Percentiles rank a stretch among this genome's conserved stretches.
phyloP scores from a whole-genome alignment of 2,888 invertebrate species.

The Euphydryas editha region DNA sequence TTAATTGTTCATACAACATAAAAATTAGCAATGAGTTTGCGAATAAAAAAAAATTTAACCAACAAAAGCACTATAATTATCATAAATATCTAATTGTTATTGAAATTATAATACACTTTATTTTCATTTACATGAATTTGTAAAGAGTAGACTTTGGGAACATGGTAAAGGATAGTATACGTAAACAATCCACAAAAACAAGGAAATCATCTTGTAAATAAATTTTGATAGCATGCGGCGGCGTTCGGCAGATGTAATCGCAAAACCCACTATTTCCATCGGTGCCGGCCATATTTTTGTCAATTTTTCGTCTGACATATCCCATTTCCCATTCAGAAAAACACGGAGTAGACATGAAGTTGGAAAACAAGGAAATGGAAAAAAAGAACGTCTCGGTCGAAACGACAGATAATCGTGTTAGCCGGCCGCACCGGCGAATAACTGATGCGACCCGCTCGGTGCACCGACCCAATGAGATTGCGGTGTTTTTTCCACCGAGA shows the following conservation, averaged over 20 bases:
- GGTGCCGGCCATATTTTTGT: slow-evolving; percentile 78
- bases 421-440: slow-evolving; percentile 77
- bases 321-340: slow-evolving; percentile 82
- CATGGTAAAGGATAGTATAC: slow-evolving; percentile 44
- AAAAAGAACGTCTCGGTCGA: slow-evolving; percentile 78
- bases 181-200: slow-evolving; percentile 54
- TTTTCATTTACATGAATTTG: background rate
- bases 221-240: slow-evolving; percentile 60
- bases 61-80: no score
- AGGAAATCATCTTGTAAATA: slow-evolving; percentile 72
- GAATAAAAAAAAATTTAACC: background rate
- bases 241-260: slow-evolving; percentile 74
- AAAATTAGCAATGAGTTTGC: background rate
- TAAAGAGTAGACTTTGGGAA: slow-evolving; percentile 13
- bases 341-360: slow-evolving; percentile 79
- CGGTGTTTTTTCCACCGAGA: slow-evolving; percentile 78
- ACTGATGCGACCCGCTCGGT: slow-evolving; percentile 73
- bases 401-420: slow-evolving; percentile 83
- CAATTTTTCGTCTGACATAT: slow-evolving; percentile 83
- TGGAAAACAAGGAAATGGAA: slow-evolving; percentile 82
- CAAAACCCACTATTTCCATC: slow-evolving; percentile 79
- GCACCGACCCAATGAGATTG: slow-evolving; percentile 81
- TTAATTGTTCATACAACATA: background rate
- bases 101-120: background rate
- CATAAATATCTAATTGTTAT: background rate